Base-by-base conservation (phyloP, 2,888 invertebrate genomes). In the Drosophila affinis region DNA sequence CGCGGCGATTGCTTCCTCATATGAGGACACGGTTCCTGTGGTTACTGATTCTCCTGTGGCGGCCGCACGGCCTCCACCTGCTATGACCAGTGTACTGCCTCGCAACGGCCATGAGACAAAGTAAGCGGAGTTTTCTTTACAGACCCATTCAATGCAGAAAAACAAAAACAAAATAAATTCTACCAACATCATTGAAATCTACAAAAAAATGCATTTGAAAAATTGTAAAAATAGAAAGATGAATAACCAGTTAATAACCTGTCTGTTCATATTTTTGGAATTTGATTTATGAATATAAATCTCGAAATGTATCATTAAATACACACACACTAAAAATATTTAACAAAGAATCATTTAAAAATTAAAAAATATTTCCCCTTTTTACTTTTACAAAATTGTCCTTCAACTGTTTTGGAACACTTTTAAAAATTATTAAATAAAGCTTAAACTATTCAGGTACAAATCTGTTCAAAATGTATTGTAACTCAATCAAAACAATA, bases 71-170 rank as follows among this genome's bases (percentile, higher is more conserved):
- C 48, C 44, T 32, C 32, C n/a, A 29, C 55, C 77, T 74, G 78
- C 74, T 62, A 39, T 39, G n/a, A 39, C n/a, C 14, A 39, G 39
- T n/a, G 39, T 54, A 61, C 76, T 76, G 68, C 75, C 56, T 5
- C 57, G 62, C 62, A 39, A 27, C 71, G 68, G 6, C 75, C 72
- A 46, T 58, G 75, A 79, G 67, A 73, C 77, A 81, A 76, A 87
- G 81, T 82, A 82, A 82, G 81, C 72, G 64, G 69, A 52, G 55
- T 72, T 70, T 63, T 64, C 48, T 48, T 79, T 72, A 56, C 61
- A 75, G 49, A n/a, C 6, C 39, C 39, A 32, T 12, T 14, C 39
- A 32, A 47, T 24, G 9, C 29, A 56, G 10, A 27, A 61, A 48
- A 58, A 9, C 29, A 32, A 24, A 52, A 44, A 45, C 24, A 3